Evolutionary conservation across 2,888 invertebrate genomes (phyloP).

Genomic region (Xestia rhomboidea): DNA sequence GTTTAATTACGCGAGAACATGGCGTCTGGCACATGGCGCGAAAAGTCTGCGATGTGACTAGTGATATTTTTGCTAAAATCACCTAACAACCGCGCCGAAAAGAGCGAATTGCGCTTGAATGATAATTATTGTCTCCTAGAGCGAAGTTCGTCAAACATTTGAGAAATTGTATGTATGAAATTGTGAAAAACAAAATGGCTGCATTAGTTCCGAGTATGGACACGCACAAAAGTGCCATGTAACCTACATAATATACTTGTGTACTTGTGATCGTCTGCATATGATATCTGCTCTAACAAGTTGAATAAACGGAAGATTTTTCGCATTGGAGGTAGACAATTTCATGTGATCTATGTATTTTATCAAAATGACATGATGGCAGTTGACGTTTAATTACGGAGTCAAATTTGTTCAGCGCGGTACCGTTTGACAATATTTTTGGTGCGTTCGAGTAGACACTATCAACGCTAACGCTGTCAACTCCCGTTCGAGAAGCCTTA

Average conservation of each 20-base stretch:
- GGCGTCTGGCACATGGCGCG: constrained; percentile 62
- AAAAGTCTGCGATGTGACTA: constrained; percentile 59
- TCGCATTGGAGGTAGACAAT: not conserved
- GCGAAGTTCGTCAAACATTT: not conserved
- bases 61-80: constrained; percentile 43
- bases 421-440: constrained; percentile 15
- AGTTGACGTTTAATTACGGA: constrained; percentile 79
- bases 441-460: too few relatives aligned
- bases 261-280: constrained; percentile 13
- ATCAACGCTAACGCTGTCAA: too few relatives aligned
- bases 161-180: not conserved
- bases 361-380: constrained; percentile 65
- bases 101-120: not conserved
- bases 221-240: not conserved
- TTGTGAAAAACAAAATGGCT: not conserved
- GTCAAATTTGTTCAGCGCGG: constrained; percentile 66
- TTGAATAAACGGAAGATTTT: constrained; percentile 6
- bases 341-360: constrained; percentile 7
- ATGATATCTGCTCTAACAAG: constrained; percentile 11
- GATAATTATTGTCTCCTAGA: not conserved
- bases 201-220: not conserved
- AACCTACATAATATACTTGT: not conserved
- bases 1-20: constrained; percentile 83
- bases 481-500: too few relatives aligned
- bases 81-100: not conserved